A percentile compares a stretch with the other conserved stretches of the same genome.
Evolutionary conservation across 1,140 invertebrate species (phyloP).

Genomic region (Akabosia matsudoensis): DNA sequence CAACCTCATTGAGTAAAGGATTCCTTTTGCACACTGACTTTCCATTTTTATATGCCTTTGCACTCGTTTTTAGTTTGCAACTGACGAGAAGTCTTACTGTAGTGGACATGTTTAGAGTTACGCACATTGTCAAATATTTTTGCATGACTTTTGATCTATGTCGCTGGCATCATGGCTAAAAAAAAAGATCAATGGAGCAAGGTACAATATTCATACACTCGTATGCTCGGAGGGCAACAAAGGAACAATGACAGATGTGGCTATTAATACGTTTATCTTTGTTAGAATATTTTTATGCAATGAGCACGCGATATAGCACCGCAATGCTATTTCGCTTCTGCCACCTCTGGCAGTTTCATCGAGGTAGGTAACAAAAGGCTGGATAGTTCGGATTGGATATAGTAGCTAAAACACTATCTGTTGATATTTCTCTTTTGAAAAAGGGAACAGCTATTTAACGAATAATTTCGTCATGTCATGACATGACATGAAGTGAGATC

Average conservation of each 20-base stretch:
- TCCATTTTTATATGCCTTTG: not conserved
- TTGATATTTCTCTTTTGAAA: not conserved
- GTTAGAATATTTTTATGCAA: not conserved
- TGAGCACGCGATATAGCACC: slow-evolving; percentile 5
- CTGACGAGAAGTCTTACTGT: not conserved
- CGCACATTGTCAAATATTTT: too few relatives aligned
- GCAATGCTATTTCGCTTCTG: not conserved
- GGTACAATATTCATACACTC: too few relatives aligned
- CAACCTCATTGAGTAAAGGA: not conserved
- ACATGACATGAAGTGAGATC: not conserved
- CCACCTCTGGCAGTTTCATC: not conserved
- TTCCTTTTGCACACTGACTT: not conserved
- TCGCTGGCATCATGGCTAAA: too few relatives aligned
- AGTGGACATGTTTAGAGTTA: too few relatives aligned
- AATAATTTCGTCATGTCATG: slow-evolving; percentile 15
- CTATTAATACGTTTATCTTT: not conserved
- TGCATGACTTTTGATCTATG: too few relatives aligned
- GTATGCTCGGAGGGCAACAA: too few relatives aligned
- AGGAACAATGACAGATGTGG: not conserved
- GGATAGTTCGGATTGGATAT: not conserved
- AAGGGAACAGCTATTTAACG: not conserved
- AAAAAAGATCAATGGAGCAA: too few relatives aligned
- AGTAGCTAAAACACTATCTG: not conserved
- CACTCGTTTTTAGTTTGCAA: not conserved
- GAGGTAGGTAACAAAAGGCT: not conserved